These are phyloP conservation scores for Meriones unguiculatus DNA, from an alignment of 2,113 vertebrate genomes.

Conservation along the genomic window DNA sequence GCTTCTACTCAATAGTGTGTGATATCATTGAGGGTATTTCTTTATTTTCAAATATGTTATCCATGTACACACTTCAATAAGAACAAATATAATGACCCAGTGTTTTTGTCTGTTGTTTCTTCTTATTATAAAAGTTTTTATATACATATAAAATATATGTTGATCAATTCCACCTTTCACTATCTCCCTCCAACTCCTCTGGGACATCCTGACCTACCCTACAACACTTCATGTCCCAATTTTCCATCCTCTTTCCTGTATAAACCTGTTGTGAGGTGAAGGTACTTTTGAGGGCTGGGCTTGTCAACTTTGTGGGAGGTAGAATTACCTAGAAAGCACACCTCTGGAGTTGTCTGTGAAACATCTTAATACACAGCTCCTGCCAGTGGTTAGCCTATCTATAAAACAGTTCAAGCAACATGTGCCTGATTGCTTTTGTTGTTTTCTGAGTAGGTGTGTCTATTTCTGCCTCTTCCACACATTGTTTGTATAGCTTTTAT, in stretches of 20 bases:
- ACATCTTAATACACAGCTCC: background rate
- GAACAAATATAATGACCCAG: background rate
- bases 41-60: background rate
- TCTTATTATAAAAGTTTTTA: background rate
- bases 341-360: background rate
- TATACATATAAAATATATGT: background rate
- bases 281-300: background rate
- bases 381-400: no score
- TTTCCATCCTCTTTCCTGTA: accelerated
- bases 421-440: background rate
- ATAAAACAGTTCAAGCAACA: background rate
- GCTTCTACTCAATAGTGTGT: no score
- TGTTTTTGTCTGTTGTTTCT: background rate
- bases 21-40: background rate
- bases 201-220: background rate
- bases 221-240: no score
- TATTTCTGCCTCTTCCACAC: background rate
- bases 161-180: background rate
- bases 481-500: background rate
- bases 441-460: background rate
- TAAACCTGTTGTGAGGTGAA: background rate
- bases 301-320: background rate
- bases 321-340: background rate
- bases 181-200: background rate
- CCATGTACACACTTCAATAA: background rate